A percentile compares a stretch with the other conserved stretches of the same genome.
Evolutionary conservation across 2,888 invertebrate species (phyloP).

Genomic region (Oegoconia quadripuncta): DNA sequence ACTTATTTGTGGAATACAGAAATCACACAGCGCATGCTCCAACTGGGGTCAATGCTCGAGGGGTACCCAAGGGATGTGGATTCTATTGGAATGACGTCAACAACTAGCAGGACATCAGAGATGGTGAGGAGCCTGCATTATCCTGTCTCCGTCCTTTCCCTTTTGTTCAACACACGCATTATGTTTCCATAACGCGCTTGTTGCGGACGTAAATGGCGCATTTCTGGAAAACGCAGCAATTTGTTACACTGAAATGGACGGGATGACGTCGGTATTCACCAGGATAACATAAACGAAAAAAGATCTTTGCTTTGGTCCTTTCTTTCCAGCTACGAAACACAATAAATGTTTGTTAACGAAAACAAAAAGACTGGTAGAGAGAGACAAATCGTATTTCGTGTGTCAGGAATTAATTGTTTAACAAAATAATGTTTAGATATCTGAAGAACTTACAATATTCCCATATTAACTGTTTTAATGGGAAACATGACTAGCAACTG

Average conservation of each 20-base stretch:
- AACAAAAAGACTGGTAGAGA: too few relatives aligned
- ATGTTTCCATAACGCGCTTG: constrained; percentile 9
- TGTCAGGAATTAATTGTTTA: too few relatives aligned
- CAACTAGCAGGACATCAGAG: constrained; percentile 73
- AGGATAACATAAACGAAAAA: constrained; percentile 36
- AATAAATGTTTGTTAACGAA: background rate
- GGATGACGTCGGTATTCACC: constrained; percentile 49
- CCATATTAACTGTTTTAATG: too few relatives aligned
- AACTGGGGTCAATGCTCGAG: constrained; percentile 43
- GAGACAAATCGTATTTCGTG: too few relatives aligned
- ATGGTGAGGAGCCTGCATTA: constrained; percentile 33
- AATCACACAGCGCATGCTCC: constrained; percentile 21
- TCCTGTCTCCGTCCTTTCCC: constrained; percentile 37
- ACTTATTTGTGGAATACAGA: too few relatives aligned
- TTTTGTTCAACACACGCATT: constrained; percentile 23
- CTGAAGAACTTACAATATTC: too few relatives aligned
- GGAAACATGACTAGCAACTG: too few relatives aligned
- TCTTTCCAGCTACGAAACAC: background rate
- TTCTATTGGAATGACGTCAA: constrained; percentile 80
- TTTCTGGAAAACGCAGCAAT: constrained; percentile 29
- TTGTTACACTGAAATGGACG: constrained; percentile 54
- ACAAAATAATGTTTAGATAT: too few relatives aligned
- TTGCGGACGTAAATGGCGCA: constrained; percentile 11
- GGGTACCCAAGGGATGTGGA: constrained; percentile 73
- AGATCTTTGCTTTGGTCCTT: constrained; percentile 12